Evolutionary conservation across 2,797 vertebrate species (phyloP).

Genomic region (Galago senegalensis): DNA sequence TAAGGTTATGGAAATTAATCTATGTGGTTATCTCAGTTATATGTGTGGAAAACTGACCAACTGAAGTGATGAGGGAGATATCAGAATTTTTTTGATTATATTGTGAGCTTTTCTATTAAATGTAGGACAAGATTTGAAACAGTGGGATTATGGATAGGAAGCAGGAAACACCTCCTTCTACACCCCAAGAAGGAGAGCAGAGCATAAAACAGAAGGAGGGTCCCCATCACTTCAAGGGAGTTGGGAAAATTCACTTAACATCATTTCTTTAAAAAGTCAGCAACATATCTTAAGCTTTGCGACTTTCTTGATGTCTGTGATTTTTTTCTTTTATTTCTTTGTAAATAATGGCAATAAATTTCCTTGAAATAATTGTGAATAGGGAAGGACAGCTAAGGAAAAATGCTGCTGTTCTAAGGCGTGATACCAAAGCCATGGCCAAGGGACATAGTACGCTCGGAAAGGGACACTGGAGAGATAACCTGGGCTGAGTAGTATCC

Average conservation of each 20-base stretch:
- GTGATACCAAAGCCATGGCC: neutral
- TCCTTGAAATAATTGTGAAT: neutral
- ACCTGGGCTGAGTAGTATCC: neutral
- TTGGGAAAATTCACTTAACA: neutral
- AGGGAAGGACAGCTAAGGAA: neutral
- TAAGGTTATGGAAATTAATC: slow-evolving; percentile 1
- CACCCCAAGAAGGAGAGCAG: neutral
- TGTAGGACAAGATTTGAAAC: neutral
- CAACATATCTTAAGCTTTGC: neutral
- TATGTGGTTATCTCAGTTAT: neutral
- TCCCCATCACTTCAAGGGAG: neutral
- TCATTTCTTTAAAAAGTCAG: neutral
- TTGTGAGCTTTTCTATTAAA: slow-evolving; percentile 19
- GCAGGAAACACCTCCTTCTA: neutral
- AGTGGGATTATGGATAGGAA: neutral
- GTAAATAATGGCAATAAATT: neutral
- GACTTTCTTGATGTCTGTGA: slow-evolving; percentile 11
- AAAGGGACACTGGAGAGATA: neutral
- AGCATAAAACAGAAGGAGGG: neutral
- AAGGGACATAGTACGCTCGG: neutral
- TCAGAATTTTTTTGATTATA: neutral
- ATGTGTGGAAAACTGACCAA: neutral
- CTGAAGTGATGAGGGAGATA: neutral
- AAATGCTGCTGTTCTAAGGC: neutral
- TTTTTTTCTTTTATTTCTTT: slow-evolving; percentile 21